These are phyloP conservation scores for Bujurquina vittata DNA, from an alignment of 2,113 vertebrate species.

Conservation along the genomic window DNA sequence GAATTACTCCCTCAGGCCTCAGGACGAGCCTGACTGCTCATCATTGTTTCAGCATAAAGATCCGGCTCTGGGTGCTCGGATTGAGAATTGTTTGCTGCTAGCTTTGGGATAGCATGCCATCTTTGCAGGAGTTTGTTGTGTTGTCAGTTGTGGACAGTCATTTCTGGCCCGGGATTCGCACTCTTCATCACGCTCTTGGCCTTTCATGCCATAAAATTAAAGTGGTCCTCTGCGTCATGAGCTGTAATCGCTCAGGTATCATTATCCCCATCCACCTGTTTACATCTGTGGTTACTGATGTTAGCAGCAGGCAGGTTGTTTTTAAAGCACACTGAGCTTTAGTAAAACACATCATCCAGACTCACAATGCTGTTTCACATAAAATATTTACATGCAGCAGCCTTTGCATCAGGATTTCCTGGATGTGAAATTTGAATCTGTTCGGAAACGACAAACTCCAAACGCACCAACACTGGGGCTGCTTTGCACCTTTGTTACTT, in stretches of 20 bases:
- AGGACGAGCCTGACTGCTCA: too few species aligned
- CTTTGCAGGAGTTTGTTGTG: accelerated
- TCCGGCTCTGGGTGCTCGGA: background rate
- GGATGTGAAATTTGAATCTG: background rate
- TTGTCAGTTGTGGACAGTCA: accelerated
- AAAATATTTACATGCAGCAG: background rate
- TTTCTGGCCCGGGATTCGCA: background rate
- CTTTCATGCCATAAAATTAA: background rate
- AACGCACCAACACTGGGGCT: background rate
- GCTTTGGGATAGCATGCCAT: background rate
- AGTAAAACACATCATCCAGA: background rate
- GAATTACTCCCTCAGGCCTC: accelerated
- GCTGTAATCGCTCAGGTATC: too few species aligned
- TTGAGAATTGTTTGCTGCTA: background rate
- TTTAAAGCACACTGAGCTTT: background rate
- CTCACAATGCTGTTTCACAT: background rate
- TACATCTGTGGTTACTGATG: too few species aligned
- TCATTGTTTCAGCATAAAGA: background rate
- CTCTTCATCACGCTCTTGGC: background rate
- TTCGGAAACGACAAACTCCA: background rate
- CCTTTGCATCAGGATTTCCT: background rate
- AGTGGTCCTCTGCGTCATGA: background rate
- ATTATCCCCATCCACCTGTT: too few species aligned
- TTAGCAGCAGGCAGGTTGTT: background rate
- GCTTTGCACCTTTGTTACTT: background rate